phyloP scores from a whole-genome alignment of 2,113 vertebrate genomes.

The Microcebus griseorufus region DNA sequence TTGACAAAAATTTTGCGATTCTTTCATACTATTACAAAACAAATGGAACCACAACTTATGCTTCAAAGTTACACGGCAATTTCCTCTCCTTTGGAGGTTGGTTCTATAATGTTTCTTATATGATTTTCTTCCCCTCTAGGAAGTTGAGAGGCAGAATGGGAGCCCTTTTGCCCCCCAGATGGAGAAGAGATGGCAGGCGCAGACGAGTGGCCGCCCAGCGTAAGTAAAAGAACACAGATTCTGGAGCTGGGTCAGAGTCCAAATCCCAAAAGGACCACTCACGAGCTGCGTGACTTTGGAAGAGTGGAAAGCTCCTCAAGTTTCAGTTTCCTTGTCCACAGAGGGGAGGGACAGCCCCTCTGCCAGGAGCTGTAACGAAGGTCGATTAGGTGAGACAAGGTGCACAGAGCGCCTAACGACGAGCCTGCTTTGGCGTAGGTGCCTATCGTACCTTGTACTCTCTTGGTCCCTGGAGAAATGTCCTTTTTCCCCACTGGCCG shows the following conservation, averaged over 20 bases:
- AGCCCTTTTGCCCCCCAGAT: not conserved
- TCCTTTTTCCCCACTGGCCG: not conserved
- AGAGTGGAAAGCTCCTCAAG: not conserved
- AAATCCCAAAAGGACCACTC: not conserved
- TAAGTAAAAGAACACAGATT: not conserved
- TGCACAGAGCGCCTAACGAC: too few species aligned
- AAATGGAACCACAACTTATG: not conserved
- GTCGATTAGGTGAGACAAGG: not conserved
- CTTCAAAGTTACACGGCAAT: constrained; percentile 10
- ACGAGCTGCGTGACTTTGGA: not conserved
- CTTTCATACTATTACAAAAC: not conserved
- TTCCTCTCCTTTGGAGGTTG: constrained; percentile 33
- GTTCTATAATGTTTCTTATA: not conserved
- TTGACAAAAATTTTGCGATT: not conserved
- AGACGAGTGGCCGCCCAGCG: not conserved
- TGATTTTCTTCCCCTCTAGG: not conserved
- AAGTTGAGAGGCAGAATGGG: not conserved
- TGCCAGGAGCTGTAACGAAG: not conserved
- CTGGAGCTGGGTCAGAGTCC: not conserved
- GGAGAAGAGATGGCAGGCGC: not conserved
- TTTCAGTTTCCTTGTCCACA: not conserved
- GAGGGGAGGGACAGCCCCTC: not conserved
- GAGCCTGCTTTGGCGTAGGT: not conserved
- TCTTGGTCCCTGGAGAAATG: not conserved
- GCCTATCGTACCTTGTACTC: not conserved